Base-by-base conservation (phyloP, 2,888 invertebrate species). In the Cordilura impudica region DNA sequence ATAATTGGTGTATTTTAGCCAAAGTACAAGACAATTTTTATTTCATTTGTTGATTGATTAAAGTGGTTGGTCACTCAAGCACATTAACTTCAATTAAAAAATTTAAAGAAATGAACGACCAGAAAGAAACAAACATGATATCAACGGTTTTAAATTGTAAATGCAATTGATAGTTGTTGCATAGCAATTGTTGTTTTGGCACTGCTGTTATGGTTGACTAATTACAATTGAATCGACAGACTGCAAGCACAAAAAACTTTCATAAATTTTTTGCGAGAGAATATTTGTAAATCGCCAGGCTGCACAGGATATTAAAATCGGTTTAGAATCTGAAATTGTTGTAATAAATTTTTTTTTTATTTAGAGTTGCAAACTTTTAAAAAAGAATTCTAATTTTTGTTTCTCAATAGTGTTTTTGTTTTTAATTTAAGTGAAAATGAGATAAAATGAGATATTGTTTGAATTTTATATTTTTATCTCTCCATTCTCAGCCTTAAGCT, bases 41-140 rank as follows among this genome's bases (percentile, higher is more conserved):
- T 51, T 49, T 43, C 2, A 19, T 31, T 0, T 14, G 12, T 12
- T 70, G 45, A 66, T 66, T 74, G 29, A 65, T 60, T 70, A 45
- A 73, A 78, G 58, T 78, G 74, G 63, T 69, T 49, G 56, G 3
- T 63, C 66, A 66, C 54, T 75, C 18, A 66, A 56, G 53, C 54
- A 45, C 70, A 79, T 79, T 79, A 71, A 79, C 53, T 74, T 74
- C 70, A 79, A 79, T 79, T 79, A 71, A 54, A 53, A 61, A 29
- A 10, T 45, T 63, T 58, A 58, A 73, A 12, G 51, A 66, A 18
- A 65, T 43, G 60, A 49, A 19, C 7, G 43, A 7, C 8, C 35
- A 12, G 35, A 60, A 26, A 35, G 39, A 23, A 45, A 14, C 12
- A 29, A 56, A 12, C 43, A 58, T 61, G 31, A 69, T 14, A 67